A percentile compares a stretch with the other conserved stretches of the same genome.
These are phyloP conservation scores for Stomatorhinus ivindoensis DNA, from an alignment of 2,113 vertebrate genomes.

Conservation along the genomic window DNA sequence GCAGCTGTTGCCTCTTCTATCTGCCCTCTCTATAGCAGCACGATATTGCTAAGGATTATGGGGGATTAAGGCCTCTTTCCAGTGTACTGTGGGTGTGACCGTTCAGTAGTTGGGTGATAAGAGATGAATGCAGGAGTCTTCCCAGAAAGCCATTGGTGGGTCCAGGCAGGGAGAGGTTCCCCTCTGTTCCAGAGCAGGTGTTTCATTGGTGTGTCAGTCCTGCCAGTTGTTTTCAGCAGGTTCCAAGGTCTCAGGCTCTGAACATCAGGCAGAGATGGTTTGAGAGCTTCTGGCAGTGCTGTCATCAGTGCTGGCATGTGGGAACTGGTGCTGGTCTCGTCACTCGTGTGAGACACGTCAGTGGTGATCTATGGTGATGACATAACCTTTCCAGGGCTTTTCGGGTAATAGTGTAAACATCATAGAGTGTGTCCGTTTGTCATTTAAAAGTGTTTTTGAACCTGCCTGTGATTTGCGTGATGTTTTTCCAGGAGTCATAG, in stretches of 20 bases:
- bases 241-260: background rate
- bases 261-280: background rate
- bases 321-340: background rate
- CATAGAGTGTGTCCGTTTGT: background rate
- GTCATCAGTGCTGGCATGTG: background rate
- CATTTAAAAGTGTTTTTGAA: background rate
- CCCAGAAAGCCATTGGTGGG: background rate
- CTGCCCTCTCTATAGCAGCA: background rate
- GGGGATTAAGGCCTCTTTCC: background rate
- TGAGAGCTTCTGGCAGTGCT: background rate
- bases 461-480: background rate
- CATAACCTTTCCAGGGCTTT: background rate
- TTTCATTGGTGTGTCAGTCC: background rate
- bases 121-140: background rate
- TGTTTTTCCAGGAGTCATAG: background rate
- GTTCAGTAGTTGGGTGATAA: background rate
- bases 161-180: background rate
- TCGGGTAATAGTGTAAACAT: background rate
- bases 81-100: background rate
- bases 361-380: background rate
- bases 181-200: background rate
- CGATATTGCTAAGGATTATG: background rate
- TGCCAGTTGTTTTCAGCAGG: background rate
- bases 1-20: background rate
- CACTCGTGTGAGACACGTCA: background rate